Evolutionary conservation across 2,797 vertebrate genomes (phyloP).

Genomic region (Malurus splendens): DNA sequence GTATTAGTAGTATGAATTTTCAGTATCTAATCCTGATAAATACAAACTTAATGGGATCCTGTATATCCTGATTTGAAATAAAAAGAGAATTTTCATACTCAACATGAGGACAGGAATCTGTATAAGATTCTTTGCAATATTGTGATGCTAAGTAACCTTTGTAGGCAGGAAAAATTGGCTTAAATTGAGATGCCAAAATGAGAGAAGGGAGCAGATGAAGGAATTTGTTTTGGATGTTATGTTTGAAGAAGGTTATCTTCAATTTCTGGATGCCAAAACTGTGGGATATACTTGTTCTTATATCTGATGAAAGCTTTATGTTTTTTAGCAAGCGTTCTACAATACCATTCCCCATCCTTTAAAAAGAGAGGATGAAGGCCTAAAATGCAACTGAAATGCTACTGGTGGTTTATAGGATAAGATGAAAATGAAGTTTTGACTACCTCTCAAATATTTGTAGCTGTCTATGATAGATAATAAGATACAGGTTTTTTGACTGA

Average conservation of each 20-base stretch:
- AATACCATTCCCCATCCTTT: fast-evolving
- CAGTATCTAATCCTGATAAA: not conserved
- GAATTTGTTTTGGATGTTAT: not conserved
- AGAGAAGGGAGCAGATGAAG: not conserved
- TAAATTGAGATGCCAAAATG: not conserved
- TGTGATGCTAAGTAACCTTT: not conserved
- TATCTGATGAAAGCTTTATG: not conserved
- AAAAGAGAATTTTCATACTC: not conserved
- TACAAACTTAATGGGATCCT: not conserved
- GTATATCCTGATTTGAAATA: not conserved
- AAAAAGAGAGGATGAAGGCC: not conserved
- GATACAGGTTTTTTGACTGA: not conserved
- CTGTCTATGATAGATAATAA: not conserved
- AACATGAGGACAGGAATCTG: not conserved
- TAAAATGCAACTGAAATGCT: not conserved
- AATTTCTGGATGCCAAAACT: not conserved
- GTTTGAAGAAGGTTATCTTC: not conserved
- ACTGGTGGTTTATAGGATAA: not conserved
- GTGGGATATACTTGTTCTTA: not conserved
- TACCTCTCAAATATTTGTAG: not conserved
- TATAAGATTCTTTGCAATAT: not conserved
- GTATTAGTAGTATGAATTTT: not conserved
- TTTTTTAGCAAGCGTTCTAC: not conserved
- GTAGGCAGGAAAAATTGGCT: not conserved
- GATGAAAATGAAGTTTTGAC: not conserved